Base-by-base conservation (phyloP, 1,140 invertebrate genomes). In the Scaptomyza graminum region DNA sequence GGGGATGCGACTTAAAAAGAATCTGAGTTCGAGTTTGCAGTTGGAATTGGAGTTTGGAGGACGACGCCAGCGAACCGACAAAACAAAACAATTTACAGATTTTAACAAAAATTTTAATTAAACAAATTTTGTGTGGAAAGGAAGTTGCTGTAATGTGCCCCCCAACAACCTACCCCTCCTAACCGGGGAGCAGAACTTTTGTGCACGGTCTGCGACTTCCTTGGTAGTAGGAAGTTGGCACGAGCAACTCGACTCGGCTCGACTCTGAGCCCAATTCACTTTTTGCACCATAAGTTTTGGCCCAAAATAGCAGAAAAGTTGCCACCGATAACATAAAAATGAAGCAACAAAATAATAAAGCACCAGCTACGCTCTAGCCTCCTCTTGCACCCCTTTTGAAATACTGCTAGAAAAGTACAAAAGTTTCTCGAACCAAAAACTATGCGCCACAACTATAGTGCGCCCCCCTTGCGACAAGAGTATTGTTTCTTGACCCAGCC, bases 51-150 rank as follows among this genome's bases (percentile, higher is more conserved):
- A 34, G 61, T 15, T 9, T 12, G 25, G 34, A 13, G 59, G 13
- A 54, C 46, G 31, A n/a, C 54, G 28, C 16, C 25, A 62, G 46
- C 61, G 74, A 77, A 66, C 74, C 65, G 68, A 68, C 76, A 76
- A 68, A 87, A 74, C 83, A 72, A 88, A 88, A 87, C 76, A 87
- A 87, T 87, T 87, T 88, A 88, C 83, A 73, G 83, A 87, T 87
- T 88, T 88, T 79, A 71, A 82, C 82, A 83, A 88, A 87, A 87
- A 88, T 87, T 87, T 87, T 87, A 87, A 87, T 87, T 87, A 87
- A 87, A 87, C 83, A 85, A 87, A 87, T 82, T 87, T 88, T 88
- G 83, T 73, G 83, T 68, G 78, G 71, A 88, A 76, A 79, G 78
- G 79, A 85, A 84, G 81, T 76, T 87, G 70, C 76, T 76, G 70